A percentile compares a stretch with the other conserved stretches of the same genome.
Evolutionary conservation across 2,797 vertebrate genomes (phyloP).

Genomic region (Sciaenops ocellatus): DNA sequence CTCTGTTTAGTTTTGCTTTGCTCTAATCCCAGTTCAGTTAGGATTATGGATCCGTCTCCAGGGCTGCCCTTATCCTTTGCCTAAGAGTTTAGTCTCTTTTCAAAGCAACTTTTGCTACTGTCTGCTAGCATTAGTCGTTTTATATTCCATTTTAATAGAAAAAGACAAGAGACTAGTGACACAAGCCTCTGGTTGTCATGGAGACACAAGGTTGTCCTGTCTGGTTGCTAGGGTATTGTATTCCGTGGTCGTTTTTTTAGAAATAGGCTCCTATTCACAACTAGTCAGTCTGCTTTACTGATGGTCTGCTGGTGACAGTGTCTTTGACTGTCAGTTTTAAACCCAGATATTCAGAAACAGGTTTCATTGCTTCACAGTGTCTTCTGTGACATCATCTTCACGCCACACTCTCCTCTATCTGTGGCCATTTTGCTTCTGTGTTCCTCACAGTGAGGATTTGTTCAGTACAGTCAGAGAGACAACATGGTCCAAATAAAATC

Average conservation of each 20-base stretch:
- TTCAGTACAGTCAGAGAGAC: constrained; percentile 34
- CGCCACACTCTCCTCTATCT: constrained; percentile 33
- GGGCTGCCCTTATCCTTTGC: constrained; percentile 63
- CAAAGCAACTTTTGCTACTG: constrained; percentile 68
- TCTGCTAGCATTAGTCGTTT: constrained; percentile 65
- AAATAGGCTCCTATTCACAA: constrained; percentile 45
- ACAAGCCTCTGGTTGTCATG: constrained; percentile 50
- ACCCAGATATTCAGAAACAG: constrained; percentile 36
- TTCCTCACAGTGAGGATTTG: constrained; percentile 17
- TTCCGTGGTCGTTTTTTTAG: constrained; percentile 43
- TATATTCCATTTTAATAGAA: constrained; percentile 57
- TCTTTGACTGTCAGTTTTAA: constrained; percentile 52
- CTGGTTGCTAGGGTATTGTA: constrained; percentile 34
- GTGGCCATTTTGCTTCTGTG: constrained; percentile 19
- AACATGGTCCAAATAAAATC: constrained; percentile 48
- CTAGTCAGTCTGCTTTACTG: constrained; percentile 33
- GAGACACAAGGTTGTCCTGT: constrained; percentile 50
- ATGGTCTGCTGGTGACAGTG: constrained; percentile 60
- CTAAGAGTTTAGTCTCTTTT: constrained; percentile 68
- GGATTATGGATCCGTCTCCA: constrained; percentile 72
- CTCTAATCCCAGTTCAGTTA: constrained; percentile 79
- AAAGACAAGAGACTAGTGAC: constrained; percentile 51
- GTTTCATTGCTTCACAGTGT: constrained; percentile 67
- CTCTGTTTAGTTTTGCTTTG: constrained; percentile 66
- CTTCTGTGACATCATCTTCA: constrained; percentile 50